These are phyloP conservation scores for Passer domesticus DNA, from an alignment of 2,113 vertebrate genomes.

Conservation along the genomic window DNA sequence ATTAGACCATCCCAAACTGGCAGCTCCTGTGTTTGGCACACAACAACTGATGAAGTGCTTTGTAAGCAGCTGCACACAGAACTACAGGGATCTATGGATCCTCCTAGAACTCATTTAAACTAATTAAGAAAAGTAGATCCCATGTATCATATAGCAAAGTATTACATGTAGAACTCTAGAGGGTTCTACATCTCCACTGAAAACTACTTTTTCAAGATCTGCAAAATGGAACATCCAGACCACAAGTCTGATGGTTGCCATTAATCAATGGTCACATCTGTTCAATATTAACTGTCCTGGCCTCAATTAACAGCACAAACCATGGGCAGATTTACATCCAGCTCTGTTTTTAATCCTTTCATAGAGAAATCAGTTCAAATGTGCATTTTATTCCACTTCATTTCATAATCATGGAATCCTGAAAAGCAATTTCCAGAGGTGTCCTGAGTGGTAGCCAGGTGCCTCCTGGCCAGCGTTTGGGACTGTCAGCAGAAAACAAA, in stretches of 20 bases:
- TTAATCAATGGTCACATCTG: background rate
- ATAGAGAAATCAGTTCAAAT: background rate
- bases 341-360: background rate
- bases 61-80: background rate
- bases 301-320: background rate
- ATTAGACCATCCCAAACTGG: background rate
- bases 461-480: background rate
- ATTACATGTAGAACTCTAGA: background rate
- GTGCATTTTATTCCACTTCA: background rate
- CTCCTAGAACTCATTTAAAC: background rate
- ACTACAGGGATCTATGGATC: background rate
- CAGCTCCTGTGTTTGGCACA: background rate
- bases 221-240: background rate
- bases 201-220: background rate
- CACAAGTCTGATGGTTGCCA: background rate
- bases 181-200: background rate
- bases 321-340: background rate
- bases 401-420: background rate
- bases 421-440: background rate
- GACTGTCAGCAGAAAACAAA: background rate
- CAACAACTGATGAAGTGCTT: background rate
- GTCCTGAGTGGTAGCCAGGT: background rate
- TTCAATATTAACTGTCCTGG: background rate
- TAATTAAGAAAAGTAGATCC: background rate
- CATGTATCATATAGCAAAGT: background rate